These are phyloP conservation scores for Oligia strigilis DNA, from an alignment of 2,888 invertebrate species.

Conservation along the genomic window DNA sequence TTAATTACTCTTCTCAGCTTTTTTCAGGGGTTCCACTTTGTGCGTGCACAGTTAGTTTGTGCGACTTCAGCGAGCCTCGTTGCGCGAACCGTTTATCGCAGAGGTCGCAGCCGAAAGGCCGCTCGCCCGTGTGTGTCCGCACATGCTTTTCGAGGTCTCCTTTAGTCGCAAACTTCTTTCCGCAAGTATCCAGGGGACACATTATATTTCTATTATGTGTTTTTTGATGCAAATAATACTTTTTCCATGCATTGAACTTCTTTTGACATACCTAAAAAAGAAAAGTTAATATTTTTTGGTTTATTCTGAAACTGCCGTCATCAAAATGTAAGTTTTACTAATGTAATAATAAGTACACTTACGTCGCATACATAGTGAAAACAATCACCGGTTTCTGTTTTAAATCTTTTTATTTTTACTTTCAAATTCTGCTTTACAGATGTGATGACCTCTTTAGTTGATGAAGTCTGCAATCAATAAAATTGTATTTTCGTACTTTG, in stretches of 20 bases:
- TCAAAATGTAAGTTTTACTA: background rate
- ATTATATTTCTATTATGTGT: constrained; percentile 76
- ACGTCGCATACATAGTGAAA: constrained; percentile 68
- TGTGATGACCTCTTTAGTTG: constrained; percentile 41
- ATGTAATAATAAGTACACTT: no score
- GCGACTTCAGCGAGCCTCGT: constrained; percentile 76
- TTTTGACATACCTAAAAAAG: constrained; percentile 81
- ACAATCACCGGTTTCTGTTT: constrained; percentile 32
- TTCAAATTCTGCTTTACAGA: constrained; percentile 31
- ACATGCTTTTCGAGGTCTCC: constrained; percentile 83
- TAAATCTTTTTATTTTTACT: constrained; percentile 43
- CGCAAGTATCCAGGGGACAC: constrained; percentile 78
- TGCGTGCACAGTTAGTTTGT: constrained; percentile 74
- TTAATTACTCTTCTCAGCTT: background rate
- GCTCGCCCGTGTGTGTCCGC: constrained; percentile 84
- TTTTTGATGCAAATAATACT: constrained; percentile 81
- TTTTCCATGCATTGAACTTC: constrained; percentile 75
- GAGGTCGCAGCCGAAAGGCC: constrained; percentile 78
- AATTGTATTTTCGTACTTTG: background rate
- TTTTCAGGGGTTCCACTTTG: constrained; percentile 9
- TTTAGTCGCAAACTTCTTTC: constrained; percentile 82
- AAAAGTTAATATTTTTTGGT: background rate
- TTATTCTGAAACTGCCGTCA: background rate
- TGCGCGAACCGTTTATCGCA: constrained; percentile 82
- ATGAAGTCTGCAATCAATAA: constrained; percentile 64